phyloP scores from a whole-genome alignment of 1,140 invertebrate species.

The Alviniconcha marisindica region DNA sequence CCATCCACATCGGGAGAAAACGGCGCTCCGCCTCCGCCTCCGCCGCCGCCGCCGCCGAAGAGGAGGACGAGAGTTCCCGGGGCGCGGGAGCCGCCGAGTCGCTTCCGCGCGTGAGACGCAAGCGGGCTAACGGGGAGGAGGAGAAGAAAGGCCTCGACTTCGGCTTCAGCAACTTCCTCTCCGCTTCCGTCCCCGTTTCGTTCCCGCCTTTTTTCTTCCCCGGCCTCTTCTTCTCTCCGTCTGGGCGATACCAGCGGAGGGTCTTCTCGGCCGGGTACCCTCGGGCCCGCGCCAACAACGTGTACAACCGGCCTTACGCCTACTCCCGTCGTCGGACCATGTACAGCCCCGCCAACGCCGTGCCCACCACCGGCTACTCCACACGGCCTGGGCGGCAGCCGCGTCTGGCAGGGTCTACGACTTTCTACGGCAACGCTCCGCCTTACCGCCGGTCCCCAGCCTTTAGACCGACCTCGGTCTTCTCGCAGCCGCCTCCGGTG shows the following conservation, averaged over 20 bases:
- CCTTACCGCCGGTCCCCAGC: neutral
- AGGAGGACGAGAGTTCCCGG: neutral
- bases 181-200: neutral
- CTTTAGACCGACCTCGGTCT: neutral
- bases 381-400: no score
- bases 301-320: neutral
- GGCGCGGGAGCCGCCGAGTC: neutral
- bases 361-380: neutral
- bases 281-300: neutral
- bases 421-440: neutral
- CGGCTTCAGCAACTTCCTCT: neutral
- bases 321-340: neutral
- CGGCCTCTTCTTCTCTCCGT: neutral
- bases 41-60: no score
- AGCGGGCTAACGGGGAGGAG: slow-evolving; percentile 8
- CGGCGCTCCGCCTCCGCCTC: neutral
- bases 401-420: no score
- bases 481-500: neutral
- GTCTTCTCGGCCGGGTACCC: neutral
- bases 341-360: neutral
- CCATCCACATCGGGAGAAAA: neutral
- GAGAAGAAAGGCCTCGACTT: slow-evolving; percentile 15
- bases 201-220: neutral
- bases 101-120: neutral
- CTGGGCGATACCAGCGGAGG: neutral